Evolutionary conservation across 1,140 invertebrate genomes (phyloP), one percentile per base, ranked within the genome.

Genomic region (Polyergus mexicanus): DNA sequence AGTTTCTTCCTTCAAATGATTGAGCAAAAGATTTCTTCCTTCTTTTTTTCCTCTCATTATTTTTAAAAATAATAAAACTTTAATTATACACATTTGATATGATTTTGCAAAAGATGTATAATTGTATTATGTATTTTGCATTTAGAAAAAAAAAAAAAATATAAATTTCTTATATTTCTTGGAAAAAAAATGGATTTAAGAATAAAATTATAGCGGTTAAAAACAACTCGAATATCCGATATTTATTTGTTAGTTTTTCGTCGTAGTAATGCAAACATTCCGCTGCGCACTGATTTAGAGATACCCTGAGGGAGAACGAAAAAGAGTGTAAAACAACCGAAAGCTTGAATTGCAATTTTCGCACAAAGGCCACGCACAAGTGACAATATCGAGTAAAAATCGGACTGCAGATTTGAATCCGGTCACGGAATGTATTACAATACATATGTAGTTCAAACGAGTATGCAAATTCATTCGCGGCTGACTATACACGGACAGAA

Each of bases 331-430:
- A 83, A 83, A 72, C 56, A 38, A 72, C n/a, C 28, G 5, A 83
- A 74, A 83, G 65, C 28, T 74, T 83, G 68, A 74, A 83, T 81
- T 60, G 66, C 66, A 81, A 81, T 83, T 72, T 83, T 83, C 58
- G 69, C 38, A 83, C 54, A 83, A 83, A 83, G 78, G 78, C 68
- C 54, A 74, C 68, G 68, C 44, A 38, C 54, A 54, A 83, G 78
- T 56, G 56, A 74, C 78, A 83, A 83, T 83, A 83, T 83, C 74
- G 78, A 72, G 78, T 60, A 83, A 83, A 83, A 83, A 74, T 54
- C 38, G 13, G 54, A 10, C 7, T 83, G 78, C 68, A 47, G 68
- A 54, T 83, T 51, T 60, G 54, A 83, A 83, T 83, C 38, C 54
- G 25, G 78, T 83, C 56, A 58, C 28, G 56, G 78, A 83, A 83